Conservation (phyloP, 2,888 invertebrate genomes). For the Lepidocyrtoides sp. region DNA sequence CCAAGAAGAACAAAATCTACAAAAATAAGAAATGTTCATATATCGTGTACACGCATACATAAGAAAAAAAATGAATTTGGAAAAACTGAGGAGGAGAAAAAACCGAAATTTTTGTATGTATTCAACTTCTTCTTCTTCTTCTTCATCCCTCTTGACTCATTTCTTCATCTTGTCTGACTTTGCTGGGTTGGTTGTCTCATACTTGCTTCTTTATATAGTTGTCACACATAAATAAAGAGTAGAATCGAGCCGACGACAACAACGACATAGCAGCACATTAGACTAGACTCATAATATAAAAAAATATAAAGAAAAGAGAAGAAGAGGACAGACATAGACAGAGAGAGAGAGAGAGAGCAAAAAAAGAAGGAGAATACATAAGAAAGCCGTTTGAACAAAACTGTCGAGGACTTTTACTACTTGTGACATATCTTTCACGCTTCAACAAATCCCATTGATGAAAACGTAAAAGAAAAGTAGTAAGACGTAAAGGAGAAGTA, state of each 20-base stretch:
- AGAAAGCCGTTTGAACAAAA: conserved; percentile 80
- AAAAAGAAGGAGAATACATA: conserved; percentile 59
- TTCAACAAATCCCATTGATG: conserved; percentile 81
- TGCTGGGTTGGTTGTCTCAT: background rate
- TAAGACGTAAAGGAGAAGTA: conserved; percentile 52
- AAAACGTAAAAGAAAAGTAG: conserved; percentile 75
- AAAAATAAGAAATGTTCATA: conserved; percentile 20
- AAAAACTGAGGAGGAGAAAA: background rate
- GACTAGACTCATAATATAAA: conserved; percentile 59
- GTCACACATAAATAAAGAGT: conserved; percentile 52
- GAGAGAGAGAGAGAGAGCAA: conserved; percentile 7
- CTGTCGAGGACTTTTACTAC: conserved; percentile 81
- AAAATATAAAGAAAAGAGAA: conserved; percentile 16
- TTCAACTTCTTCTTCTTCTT: background rate
- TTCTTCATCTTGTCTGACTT: conserved; percentile 12
- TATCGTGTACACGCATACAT: conserved; percentile 46
- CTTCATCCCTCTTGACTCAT: conserved; percentile 39
- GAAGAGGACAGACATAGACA: background rate
- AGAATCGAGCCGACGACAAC: conserved; percentile 45
- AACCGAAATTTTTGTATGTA: background rate
- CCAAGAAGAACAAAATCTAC: background rate
- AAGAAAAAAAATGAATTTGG: background rate
- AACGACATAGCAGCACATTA: conserved; percentile 50
- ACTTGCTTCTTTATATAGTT: conserved; percentile 4
- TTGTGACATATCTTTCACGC: conserved; percentile 81